Conservation (phyloP, 2,113 vertebrate genomes). For the Urocynchramus pylzowi region DNA sequence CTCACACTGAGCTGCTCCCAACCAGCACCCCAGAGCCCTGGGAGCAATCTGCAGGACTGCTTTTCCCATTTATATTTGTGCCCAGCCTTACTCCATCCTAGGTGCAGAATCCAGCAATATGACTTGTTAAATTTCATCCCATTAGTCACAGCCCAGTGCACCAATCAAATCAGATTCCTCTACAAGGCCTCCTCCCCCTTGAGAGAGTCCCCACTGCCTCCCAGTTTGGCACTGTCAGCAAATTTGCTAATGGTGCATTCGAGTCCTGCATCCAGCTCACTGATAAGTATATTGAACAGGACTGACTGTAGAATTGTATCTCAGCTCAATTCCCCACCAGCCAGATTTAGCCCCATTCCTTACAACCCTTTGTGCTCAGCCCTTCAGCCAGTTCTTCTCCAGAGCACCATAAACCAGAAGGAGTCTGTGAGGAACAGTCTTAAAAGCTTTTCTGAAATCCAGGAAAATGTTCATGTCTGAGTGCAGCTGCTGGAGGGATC, state of each 20-base stretch:
- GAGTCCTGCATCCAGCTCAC: neutral
- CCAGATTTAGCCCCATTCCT: neutral
- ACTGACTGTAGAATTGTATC: no score
- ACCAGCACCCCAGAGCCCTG: neutral
- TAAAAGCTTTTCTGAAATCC: neutral
- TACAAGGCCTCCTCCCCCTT: neutral
- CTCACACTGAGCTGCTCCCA: no score
- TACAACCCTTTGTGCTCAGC: accelerated
- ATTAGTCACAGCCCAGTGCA: neutral
- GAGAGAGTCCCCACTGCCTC: neutral
- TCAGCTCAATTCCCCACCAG: neutral
- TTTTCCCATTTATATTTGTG: neutral
- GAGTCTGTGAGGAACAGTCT: neutral
- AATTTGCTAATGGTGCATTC: neutral
- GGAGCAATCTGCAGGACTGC: neutral
- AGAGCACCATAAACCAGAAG: neutral
- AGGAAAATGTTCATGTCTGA: neutral
- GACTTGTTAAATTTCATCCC: neutral
- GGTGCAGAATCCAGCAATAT: neutral
- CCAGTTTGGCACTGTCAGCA: neutral
- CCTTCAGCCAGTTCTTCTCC: neutral
- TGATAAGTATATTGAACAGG: neutral
- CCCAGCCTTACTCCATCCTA: neutral
- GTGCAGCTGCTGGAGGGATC: neutral
- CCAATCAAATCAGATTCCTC: neutral